A percentile compares a stretch with the other conserved stretches of the same genome.
Conservation (phyloP, 1,140 invertebrate genomes). For the Drosophila seguyi region DNA sequence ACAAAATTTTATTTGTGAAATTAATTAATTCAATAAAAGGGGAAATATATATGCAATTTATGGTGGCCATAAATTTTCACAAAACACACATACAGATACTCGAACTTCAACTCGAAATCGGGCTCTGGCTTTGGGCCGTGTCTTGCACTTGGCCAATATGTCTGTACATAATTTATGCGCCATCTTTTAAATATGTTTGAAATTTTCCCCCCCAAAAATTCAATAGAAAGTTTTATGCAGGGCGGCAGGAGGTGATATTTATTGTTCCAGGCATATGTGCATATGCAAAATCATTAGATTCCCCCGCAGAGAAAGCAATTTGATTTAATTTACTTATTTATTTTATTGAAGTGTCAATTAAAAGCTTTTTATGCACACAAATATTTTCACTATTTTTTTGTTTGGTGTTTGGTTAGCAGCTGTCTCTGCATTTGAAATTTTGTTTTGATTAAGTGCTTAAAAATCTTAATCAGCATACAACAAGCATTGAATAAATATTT, state of each 20-base stretch:
- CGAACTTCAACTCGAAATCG: conserved; percentile 12
- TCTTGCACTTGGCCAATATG: conserved; percentile 61
- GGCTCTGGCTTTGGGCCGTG: conserved; percentile 26
- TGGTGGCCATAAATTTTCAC: conserved; percentile 64
- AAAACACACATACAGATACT: conserved; percentile 26
- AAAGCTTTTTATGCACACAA: conserved; percentile 1
- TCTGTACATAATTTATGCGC: conserved; percentile 69
- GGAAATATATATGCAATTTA: conserved; percentile 67
- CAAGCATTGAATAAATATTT: not conserved
- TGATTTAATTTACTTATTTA: conserved; percentile 30
- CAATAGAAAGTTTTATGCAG: conserved; percentile 34
- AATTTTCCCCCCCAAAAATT: conserved; percentile 29
- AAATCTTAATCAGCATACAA: not conserved
- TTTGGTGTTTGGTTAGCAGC: not conserved
- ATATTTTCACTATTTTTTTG: not conserved
- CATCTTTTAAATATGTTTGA: conserved; percentile 66
- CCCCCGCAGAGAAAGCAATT: conserved; percentile 30
- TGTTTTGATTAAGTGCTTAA: conserved; percentile 6
- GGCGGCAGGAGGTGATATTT: not conserved
- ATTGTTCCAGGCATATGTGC: not conserved
- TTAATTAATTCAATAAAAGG: conserved; percentile 75
- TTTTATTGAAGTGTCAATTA: conserved; percentile 33
- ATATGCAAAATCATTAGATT: conserved; percentile 35
- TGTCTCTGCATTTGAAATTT: conserved; percentile 8
- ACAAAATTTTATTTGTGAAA: conserved; percentile 68